Evolutionary conservation across 2,113 vertebrate genomes (phyloP).

Genomic region (Climacteris rufus): DNA sequence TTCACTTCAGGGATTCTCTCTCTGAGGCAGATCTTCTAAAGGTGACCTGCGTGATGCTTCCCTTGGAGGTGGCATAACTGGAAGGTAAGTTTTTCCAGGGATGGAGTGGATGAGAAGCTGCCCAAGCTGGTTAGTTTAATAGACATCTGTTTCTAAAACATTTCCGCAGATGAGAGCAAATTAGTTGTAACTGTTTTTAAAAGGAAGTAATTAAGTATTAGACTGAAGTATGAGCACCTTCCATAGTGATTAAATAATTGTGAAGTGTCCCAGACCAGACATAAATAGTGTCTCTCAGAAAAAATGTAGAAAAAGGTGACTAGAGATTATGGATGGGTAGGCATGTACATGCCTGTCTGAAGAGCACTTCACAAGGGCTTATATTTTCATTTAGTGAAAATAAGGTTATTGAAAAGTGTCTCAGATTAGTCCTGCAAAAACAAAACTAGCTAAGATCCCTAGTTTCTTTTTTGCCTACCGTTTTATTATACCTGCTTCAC

Average conservation of each 20-base stretch:
- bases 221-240: background rate
- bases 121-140: background rate
- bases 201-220: constrained; percentile 5
- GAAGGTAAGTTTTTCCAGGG: background rate
- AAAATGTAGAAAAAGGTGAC: background rate
- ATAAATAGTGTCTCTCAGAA: background rate
- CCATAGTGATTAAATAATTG: background rate
- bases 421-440: background rate
- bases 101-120: background rate
- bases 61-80: background rate
- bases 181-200: background rate
- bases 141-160: background rate
- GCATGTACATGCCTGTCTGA: background rate
- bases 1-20: background rate
- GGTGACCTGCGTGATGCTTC: background rate
- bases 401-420: background rate
- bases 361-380: background rate
- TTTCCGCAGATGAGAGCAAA: background rate
- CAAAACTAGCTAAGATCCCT: background rate
- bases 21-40: constrained; percentile 3
- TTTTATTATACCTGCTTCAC: background rate
- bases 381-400: background rate
- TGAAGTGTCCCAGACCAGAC: background rate
- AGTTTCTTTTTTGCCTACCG: background rate
- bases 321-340: background rate